Evolutionary conservation across 2,797 vertebrate species (phyloP).

Genomic region (Gobionotothen gibberifrons): DNA sequence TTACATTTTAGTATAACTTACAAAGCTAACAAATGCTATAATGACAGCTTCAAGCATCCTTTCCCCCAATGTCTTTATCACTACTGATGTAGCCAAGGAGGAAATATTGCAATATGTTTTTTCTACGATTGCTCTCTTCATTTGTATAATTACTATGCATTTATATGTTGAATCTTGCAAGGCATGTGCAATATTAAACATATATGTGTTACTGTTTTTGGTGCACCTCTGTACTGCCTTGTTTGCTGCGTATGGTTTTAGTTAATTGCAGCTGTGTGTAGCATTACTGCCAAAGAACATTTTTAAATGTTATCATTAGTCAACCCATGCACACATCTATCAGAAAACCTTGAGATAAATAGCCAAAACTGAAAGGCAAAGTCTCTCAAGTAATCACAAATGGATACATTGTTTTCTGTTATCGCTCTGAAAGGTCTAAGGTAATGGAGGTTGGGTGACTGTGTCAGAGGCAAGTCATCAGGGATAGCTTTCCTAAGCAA

Average conservation of each 20-base stretch:
- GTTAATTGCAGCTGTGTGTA: no score
- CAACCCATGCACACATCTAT: neutral
- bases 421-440: neutral
- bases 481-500: neutral
- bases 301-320: neutral
- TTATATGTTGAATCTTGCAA: neutral
- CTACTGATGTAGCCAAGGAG: neutral
- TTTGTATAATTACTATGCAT: neutral
- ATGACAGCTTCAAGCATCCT: neutral
- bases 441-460: neutral
- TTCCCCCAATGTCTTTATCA: neutral
- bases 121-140: neutral
- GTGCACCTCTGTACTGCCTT: no score
- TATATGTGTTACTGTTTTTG: neutral
- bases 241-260: no score
- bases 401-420: neutral
- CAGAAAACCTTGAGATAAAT: neutral
- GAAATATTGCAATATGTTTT: neutral
- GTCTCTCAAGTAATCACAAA: neutral
- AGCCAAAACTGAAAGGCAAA: neutral
- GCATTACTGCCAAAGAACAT: no score
- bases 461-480: neutral
- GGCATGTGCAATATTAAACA: neutral
- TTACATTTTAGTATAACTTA: neutral
- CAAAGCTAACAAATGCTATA: neutral